Conservation (phyloP, 2,797 vertebrate genomes). For the Dermochelys coriacea region DNA sequence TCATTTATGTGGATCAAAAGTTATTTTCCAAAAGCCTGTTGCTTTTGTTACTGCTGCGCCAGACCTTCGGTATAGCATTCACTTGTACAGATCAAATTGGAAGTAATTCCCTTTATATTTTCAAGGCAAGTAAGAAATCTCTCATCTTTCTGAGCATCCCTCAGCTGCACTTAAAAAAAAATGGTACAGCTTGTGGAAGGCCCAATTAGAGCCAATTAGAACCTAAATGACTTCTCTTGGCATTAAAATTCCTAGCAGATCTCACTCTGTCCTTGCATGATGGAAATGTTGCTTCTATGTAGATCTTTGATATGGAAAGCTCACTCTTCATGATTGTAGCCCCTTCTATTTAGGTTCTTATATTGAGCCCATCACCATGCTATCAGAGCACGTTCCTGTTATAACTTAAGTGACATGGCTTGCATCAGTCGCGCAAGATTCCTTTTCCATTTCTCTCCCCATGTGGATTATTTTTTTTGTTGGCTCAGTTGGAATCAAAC, state of each 20-base stretch:
- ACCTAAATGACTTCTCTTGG: not conserved
- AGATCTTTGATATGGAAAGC: fast-evolving
- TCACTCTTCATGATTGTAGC: not conserved
- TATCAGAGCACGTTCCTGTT: not conserved
- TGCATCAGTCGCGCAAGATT: not conserved
- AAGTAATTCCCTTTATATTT: not conserved
- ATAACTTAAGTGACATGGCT: fast-evolving
- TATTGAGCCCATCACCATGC: not conserved
- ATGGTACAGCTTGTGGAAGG: not conserved
- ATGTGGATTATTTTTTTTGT: not conserved
- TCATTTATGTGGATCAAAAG: not conserved
- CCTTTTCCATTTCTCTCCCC: not conserved
- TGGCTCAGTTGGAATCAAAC: not conserved
- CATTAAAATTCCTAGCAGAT: not conserved
- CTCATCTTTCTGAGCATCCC: not conserved
- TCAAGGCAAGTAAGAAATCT: not conserved
- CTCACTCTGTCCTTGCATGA: not conserved
- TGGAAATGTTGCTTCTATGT: fast-evolving
- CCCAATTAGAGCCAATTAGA: not conserved
- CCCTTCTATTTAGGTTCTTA: not conserved
- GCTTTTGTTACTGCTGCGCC: not conserved
- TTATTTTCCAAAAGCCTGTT: not conserved
- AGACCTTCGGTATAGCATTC: not conserved
- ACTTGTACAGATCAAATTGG: not conserved
- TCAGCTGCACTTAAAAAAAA: not conserved